These are phyloP conservation scores for Pristionchus entomophagus DNA, from an alignment of 2,888 invertebrate genomes.

Conservation along the genomic window DNA sequence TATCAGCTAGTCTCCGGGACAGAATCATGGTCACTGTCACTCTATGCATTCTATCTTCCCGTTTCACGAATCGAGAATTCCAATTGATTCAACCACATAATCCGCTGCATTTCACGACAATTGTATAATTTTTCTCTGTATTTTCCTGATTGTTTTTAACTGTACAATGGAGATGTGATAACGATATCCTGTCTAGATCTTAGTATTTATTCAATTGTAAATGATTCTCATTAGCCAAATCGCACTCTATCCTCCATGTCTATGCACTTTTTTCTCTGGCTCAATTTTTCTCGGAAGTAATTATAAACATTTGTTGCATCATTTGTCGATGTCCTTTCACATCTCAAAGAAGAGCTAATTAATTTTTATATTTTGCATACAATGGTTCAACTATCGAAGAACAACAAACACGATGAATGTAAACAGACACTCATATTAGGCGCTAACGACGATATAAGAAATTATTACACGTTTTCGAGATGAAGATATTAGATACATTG, in stretches of 20 bases:
- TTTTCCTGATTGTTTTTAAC: background rate
- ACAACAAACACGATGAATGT: background rate
- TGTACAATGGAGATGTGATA: constrained; percentile 23
- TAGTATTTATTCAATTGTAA: constrained; percentile 33
- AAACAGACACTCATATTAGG: background rate
- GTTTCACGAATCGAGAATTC: background rate
- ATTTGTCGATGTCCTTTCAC: background rate
- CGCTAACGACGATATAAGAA: background rate
- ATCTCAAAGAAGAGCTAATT: background rate
- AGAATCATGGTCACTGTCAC: constrained; percentile 21
- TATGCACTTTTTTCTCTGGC: background rate
- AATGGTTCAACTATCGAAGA: background rate
- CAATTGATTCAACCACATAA: background rate
- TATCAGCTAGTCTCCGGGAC: background rate
- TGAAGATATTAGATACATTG: background rate
- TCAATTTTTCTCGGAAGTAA: background rate
- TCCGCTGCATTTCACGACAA: constrained; percentile 5
- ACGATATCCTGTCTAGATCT: constrained; percentile 3
- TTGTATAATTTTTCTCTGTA: constrained; percentile 5
- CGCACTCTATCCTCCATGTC: background rate
- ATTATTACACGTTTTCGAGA: constrained; percentile 15
- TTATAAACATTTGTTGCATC: constrained; percentile 1
- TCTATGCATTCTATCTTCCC: constrained; percentile 1
- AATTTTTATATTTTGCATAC: background rate
- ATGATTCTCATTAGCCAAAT: background rate